Percentiles rank a stretch among this genome's conserved stretches.
These are phyloP conservation scores for Pelodiscus sinensis DNA, from an alignment of 2,113 vertebrate species.

Conservation along the genomic window DNA sequence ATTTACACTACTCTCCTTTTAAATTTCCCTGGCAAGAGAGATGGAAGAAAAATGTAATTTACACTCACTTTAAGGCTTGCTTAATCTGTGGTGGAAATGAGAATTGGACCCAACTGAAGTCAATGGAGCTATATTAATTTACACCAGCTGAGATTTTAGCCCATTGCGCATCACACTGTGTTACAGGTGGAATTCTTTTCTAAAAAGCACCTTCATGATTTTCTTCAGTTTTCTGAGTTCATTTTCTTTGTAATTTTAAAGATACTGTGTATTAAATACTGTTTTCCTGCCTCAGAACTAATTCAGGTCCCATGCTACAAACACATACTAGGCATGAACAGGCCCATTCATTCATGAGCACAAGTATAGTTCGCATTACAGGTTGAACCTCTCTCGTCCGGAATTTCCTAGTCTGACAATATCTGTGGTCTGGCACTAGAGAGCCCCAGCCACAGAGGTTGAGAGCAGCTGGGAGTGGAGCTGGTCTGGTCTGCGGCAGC, in stretches of 20 bases:
- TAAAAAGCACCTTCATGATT: not conserved
- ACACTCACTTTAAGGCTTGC: not conserved
- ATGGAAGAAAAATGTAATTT: rapidly evolving
- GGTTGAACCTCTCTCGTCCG: too few relatives aligned
- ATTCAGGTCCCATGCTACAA: not conserved
- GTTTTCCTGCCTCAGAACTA: not conserved
- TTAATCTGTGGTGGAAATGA: not conserved
- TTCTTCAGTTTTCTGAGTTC: not conserved
- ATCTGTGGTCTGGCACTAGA: too few relatives aligned
- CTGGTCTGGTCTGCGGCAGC: too few relatives aligned
- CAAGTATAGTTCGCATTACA: not conserved
- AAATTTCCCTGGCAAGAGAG: not conserved
- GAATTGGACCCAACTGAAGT: slow-evolving; percentile 2
- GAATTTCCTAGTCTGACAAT: too few relatives aligned
- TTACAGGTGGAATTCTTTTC: not conserved
- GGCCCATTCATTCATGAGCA: not conserved
- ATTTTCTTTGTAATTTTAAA: not conserved
- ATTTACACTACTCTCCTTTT: not conserved
- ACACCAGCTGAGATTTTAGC: not conserved
- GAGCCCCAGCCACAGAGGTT: too few relatives aligned
- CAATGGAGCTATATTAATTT: not conserved
- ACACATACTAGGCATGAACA: not conserved
- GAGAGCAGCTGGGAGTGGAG: too few relatives aligned
- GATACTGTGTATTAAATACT: not conserved
- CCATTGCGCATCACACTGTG: not conserved